A percentile compares a stretch with the other conserved stretches of the same genome.
phyloP scores from a whole-genome alignment of 37 sponge, comb jelly and placozoan genomes.

The Bolinopsis microptera region DNA sequence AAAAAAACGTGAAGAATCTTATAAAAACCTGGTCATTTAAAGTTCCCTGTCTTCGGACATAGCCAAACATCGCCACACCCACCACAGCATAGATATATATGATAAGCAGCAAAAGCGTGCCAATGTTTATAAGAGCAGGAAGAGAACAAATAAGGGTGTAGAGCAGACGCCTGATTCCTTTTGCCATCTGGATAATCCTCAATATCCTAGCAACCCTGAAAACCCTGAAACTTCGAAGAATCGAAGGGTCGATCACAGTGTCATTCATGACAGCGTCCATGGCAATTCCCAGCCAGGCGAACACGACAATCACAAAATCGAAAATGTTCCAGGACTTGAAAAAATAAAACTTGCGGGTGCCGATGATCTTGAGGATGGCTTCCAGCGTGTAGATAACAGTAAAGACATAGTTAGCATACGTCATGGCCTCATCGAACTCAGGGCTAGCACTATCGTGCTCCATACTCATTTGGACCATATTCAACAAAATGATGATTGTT shows the following conservation, averaged over 20 bases:
- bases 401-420: slow-evolving; percentile 29
- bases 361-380: slow-evolving; percentile 67
- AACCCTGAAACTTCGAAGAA: slow-evolving; percentile 52
- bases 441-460: slow-evolving; percentile 39
- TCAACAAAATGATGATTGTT: slow-evolving; percentile 62
- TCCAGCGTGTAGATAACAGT: slow-evolving; percentile 66
- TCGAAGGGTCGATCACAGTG: slow-evolving; percentile 55
- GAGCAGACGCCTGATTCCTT: slow-evolving; percentile 60
- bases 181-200: slow-evolving; percentile 62
- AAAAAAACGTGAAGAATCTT: no score
- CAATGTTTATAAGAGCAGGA: slow-evolving; percentile 68
- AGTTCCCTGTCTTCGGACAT: slow-evolving; percentile 36
- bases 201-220: slow-evolving; percentile 62
- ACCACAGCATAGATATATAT: slow-evolving; percentile 68
- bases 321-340: slow-evolving; percentile 66
- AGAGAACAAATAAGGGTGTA: slow-evolving; percentile 65
- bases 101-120: slow-evolving; percentile 61
- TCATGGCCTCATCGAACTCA: slow-evolving; percentile 13
- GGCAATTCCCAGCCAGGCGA: slow-evolving; percentile 62
- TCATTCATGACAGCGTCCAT: slow-evolving; percentile 6
- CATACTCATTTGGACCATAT: slow-evolving; percentile 59
- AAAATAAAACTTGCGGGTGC: slow-evolving; percentile 60
- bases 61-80: slow-evolving; percentile 67
- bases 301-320: slow-evolving; percentile 66
- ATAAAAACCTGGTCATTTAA: slow-evolving; percentile 62